Evolutionary conservation across 2,797 vertebrate genomes (phyloP).

Genomic region (Centropyge bicolor): DNA sequence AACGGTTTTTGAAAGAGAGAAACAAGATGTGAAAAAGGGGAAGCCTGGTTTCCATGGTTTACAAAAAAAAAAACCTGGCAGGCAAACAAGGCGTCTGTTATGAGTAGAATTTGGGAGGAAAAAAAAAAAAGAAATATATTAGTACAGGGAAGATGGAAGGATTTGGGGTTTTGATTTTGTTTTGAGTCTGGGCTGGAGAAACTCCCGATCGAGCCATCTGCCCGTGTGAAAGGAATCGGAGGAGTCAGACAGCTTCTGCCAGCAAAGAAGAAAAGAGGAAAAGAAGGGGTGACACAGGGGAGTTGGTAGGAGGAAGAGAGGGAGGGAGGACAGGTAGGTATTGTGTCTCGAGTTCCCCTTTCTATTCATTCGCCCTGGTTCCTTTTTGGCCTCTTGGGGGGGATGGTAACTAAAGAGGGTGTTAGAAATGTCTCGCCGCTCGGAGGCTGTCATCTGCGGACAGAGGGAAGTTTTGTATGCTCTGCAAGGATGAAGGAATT

Average conservation of each 20-base stretch:
- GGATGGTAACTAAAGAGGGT: constrained; percentile 79
- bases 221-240: constrained; percentile 63
- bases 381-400: constrained; percentile 65
- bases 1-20: constrained; percentile 49
- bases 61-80: constrained; percentile 64
- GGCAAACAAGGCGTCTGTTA: constrained; percentile 66
- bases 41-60: constrained; percentile 64
- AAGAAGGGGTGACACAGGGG: constrained; percentile 65
- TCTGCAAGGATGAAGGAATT: constrained; percentile 66
- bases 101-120: constrained; percentile 24
- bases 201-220: constrained; percentile 70
- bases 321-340: constrained; percentile 75
- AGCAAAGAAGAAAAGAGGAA: constrained; percentile 46
- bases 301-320: constrained; percentile 57
- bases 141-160: constrained; percentile 50
- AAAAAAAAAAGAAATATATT: constrained; percentile 34
- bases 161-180: constrained; percentile 69
- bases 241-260: constrained; percentile 64
- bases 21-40: constrained; percentile 62
- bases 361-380: constrained; percentile 73
- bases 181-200: constrained; percentile 67
- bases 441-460: constrained; percentile 60
- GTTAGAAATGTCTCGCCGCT: constrained; percentile 76
- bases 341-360: constrained; percentile 76
- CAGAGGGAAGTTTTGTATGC: constrained; percentile 59